These are phyloP conservation scores for Nyctibius grandis DNA, from an alignment of 2,797 vertebrate genomes.

Conservation along the genomic window DNA sequence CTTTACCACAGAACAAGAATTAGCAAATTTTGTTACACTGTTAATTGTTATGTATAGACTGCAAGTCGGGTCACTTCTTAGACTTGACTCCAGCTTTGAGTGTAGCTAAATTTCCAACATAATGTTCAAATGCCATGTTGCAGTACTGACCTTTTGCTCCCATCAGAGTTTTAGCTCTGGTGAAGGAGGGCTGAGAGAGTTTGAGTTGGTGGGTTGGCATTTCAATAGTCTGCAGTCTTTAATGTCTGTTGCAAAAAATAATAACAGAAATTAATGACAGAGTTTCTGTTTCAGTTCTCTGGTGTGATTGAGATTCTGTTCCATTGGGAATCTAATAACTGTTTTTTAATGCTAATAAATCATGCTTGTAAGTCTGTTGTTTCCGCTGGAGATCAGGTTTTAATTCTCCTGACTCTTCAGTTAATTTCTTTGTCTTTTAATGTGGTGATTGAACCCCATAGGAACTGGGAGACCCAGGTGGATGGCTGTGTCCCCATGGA, in stretches of 20 bases:
- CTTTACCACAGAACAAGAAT: background rate
- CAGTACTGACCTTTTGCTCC: background rate
- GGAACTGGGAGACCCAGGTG: background rate
- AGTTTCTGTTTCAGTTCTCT: background rate
- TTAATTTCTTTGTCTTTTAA: constrained; percentile 4
- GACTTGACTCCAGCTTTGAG: background rate
- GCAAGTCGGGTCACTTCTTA: background rate
- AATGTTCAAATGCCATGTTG: background rate
- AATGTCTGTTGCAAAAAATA: background rate
- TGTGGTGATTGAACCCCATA: background rate
- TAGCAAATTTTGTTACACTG: background rate
- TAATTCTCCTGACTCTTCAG: background rate
- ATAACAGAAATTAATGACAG: background rate
- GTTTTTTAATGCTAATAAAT: background rate
- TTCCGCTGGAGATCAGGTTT: background rate
- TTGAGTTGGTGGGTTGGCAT: background rate
- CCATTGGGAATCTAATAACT: background rate
- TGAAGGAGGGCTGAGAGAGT: background rate
- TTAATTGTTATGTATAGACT: background rate
- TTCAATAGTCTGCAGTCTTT: background rate
- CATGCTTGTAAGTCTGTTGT: background rate
- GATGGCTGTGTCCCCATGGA: background rate
- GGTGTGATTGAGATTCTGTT: background rate
- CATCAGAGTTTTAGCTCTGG: background rate
- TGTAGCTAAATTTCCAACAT: background rate